These are phyloP conservation scores for Acleris laterana DNA, from an alignment of 2,888 invertebrate species.

Conservation along the genomic window DNA sequence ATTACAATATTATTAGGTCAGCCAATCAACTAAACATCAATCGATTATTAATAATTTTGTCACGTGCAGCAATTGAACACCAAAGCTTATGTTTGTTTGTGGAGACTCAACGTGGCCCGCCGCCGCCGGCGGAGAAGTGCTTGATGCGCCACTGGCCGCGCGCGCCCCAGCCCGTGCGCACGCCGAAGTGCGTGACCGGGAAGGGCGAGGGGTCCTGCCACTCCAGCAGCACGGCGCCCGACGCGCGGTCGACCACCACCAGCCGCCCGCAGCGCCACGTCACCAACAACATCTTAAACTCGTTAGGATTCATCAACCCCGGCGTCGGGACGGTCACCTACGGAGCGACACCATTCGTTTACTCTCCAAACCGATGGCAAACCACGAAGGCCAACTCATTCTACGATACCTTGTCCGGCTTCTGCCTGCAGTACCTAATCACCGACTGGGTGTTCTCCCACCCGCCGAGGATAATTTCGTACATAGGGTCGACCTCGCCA, in stretches of 20 bases:
- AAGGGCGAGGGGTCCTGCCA: slow-evolving; percentile 86
- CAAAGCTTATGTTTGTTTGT: slow-evolving; percentile 56
- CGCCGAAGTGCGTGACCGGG: slow-evolving; percentile 85
- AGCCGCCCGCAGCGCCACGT: slow-evolving; percentile 84
- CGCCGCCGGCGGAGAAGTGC: slow-evolving; percentile 59
- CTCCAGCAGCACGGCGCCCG: slow-evolving; percentile 82
- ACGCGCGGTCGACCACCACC: slow-evolving; percentile 73
- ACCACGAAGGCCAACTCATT: slow-evolving; percentile 50
- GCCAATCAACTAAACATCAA: slow-evolving; percentile 31
- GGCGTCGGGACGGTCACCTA: slow-evolving; percentile 85
- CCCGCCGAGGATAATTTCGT: slow-evolving; percentile 88
- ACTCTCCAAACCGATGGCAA: slow-evolving; percentile 38
- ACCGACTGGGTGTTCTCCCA: slow-evolving; percentile 88
- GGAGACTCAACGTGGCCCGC: slow-evolving; percentile 70
- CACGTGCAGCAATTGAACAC: slow-evolving; percentile 61
- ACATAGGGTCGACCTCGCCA: slow-evolving; percentile 85
- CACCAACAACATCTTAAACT: slow-evolving; percentile 83
- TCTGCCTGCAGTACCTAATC: slow-evolving; percentile 85
- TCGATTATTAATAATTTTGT: slow-evolving; percentile 33
- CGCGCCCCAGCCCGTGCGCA: slow-evolving; percentile 87
- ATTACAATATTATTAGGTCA: slow-evolving; percentile 19
- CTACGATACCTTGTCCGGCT: slow-evolving; percentile 85
- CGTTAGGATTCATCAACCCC: slow-evolving; percentile 82
- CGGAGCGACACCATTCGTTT: slow-evolving; percentile 51
- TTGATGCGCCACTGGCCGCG: slow-evolving; percentile 86